These are phyloP conservation scores for Clostera curtula DNA, from an alignment of 2,888 invertebrate species.

Conservation along the genomic window DNA sequence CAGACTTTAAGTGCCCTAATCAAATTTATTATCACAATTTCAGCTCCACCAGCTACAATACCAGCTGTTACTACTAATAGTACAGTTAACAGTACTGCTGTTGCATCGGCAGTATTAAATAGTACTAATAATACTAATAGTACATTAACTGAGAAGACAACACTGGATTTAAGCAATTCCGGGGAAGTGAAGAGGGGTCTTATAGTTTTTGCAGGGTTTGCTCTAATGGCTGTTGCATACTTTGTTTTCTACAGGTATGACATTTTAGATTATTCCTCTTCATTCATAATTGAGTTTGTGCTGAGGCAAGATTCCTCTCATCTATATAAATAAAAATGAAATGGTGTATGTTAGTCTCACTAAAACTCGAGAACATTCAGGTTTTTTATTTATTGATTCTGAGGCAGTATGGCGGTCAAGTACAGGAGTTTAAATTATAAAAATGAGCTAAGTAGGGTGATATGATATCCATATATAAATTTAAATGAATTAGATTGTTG, in stretches of 20 bases:
- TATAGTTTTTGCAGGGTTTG: constrained; percentile 67
- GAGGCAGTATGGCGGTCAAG: too few relatives aligned
- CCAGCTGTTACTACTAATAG: too few relatives aligned
- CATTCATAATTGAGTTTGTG: constrained; percentile 1
- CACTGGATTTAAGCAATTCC: constrained; percentile 48
- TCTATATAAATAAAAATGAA: not conserved
- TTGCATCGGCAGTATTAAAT: constrained; percentile 4
- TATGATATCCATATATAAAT: too few relatives aligned
- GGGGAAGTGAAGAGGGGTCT: constrained; percentile 60
- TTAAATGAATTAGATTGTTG: too few relatives aligned
- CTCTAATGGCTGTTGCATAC: constrained; percentile 56
- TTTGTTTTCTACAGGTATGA: constrained; percentile 64
- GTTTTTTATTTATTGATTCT: too few relatives aligned
- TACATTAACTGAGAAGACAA: constrained; percentile 23
- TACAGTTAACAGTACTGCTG: constrained; percentile 1
- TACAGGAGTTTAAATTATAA: too few relatives aligned
- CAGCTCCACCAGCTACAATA: too few relatives aligned
- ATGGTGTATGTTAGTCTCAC: not conserved
- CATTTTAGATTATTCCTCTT: constrained; percentile 5
- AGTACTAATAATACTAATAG: constrained; percentile 9
- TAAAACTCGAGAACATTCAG: too few relatives aligned
- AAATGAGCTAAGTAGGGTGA: too few relatives aligned
- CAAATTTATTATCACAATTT: too few relatives aligned
- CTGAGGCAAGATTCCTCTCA: not conserved
- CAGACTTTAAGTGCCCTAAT: too few relatives aligned